Conservation (phyloP, 2,797 vertebrate genomes). For the Coranthus polyacanthus region DNA sequence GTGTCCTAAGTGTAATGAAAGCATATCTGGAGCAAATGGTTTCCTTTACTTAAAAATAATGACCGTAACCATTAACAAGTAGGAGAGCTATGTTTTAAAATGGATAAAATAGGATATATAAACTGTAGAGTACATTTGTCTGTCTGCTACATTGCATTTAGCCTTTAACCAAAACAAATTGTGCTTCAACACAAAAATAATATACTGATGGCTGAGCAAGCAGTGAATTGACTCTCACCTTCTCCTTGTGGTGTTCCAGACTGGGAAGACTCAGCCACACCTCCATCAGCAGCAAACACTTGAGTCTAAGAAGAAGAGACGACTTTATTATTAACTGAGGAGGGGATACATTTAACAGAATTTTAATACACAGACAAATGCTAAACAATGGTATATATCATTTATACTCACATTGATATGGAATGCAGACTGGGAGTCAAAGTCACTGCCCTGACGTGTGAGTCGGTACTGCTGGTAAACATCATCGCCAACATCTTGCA, state of each 20-base stretch:
- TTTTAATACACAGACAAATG: not conserved
- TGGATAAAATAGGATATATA: no score
- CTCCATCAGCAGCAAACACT: slow-evolving; percentile 93
- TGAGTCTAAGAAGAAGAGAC: slow-evolving; percentile 84
- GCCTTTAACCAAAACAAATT: no score
- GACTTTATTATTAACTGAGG: slow-evolving; percentile 19
- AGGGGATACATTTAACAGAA: slow-evolving; percentile 3
- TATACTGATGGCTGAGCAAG: not conserved
- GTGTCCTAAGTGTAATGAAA: not conserved
- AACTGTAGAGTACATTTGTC: no score
- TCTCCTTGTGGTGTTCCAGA: slow-evolving; percentile 94
- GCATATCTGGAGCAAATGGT: not conserved
- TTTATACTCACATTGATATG: slow-evolving; percentile 90
- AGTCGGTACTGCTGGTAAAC: slow-evolving; percentile 96
- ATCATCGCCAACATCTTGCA: slow-evolving; percentile 95
- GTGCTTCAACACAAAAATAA: no score
- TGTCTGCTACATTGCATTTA: no score
- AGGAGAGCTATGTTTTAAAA: no score
- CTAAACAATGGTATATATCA: not conserved
- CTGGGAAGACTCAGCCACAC: slow-evolving; percentile 89
- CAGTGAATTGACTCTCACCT: slow-evolving; percentile 77
- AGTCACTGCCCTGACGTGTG: slow-evolving; percentile 93
- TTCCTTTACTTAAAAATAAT: not conserved
- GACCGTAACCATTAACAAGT: no score
- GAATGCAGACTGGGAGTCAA: slow-evolving; percentile 93